These are phyloP conservation scores for Ceratina calcarata DNA, from an alignment of 1,140 invertebrate genomes.

Conservation along the genomic window DNA sequence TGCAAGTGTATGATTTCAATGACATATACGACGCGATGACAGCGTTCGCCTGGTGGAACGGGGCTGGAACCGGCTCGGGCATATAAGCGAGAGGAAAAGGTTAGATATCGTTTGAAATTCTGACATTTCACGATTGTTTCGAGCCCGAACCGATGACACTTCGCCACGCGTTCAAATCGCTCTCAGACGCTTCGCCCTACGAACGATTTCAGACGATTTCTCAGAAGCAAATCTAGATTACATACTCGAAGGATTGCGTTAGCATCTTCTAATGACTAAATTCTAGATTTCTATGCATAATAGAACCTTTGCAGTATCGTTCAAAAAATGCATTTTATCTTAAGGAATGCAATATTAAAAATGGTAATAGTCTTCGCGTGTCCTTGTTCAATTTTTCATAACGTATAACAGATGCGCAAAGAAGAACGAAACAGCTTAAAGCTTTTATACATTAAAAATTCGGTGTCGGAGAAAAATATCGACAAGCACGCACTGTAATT, in stretches of 20 bases:
- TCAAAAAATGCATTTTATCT: too few species aligned
- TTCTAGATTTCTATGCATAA: too few species aligned
- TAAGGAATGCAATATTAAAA: too few species aligned
- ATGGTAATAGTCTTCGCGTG: too few species aligned
- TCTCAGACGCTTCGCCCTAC: neutral
- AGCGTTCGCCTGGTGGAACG: conserved; percentile 2
- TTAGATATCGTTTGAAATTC: conserved; percentile 41
- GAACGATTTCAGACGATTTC: neutral
- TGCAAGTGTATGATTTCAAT: conserved; percentile 34
- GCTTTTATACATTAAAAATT: too few species aligned
- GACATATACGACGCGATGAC: conserved; percentile 29
- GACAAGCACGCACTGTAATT: conserved; percentile 36
- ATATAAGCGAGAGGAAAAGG: conserved; percentile 23
- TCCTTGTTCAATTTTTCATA: too few species aligned
- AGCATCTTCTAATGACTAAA: too few species aligned
- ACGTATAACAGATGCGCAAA: too few species aligned
- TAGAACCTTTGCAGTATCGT: too few species aligned
- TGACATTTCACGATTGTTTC: conserved; percentile 44
- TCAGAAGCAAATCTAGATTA: neutral
- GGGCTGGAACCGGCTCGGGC: neutral
- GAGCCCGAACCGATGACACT: neutral
- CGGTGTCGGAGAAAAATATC: too few species aligned
- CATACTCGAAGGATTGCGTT: too few species aligned
- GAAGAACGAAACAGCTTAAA: too few species aligned
- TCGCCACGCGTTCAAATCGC: neutral